Evolutionary conservation across 2,888 invertebrate genomes (phyloP).

Genomic region (Agrilus biguttatus): DNA sequence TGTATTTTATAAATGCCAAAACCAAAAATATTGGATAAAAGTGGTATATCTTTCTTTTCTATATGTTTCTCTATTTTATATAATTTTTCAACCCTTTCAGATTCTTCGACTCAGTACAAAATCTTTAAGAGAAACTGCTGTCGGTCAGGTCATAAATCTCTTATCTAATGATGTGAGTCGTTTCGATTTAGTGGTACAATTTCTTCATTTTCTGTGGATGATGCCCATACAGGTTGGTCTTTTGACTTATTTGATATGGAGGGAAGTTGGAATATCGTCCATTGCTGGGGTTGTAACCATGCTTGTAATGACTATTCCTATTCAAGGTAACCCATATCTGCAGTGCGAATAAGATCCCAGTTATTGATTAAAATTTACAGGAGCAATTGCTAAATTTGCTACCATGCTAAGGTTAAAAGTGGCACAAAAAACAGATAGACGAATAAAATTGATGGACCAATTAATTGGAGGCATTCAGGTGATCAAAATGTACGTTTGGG

Average conservation of each 20-base stretch:
- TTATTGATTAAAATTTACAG: no score
- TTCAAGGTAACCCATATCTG: constrained; percentile 28
- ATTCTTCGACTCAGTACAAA: constrained; percentile 46
- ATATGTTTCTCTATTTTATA: no score
- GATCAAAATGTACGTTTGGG: constrained; percentile 96
- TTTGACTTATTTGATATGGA: constrained; percentile 43
- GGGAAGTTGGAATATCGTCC: constrained; percentile 35
- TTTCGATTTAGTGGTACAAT: constrained; percentile 55
- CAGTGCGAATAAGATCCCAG: no score
- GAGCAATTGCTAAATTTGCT: constrained; percentile 3
- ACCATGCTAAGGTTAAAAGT: constrained; percentile 33
- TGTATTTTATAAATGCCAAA: no score
- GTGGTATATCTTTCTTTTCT: no score
- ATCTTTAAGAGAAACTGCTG: constrained; percentile 65
- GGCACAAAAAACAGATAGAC: constrained; percentile 47
- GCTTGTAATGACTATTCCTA: constrained; percentile 32
- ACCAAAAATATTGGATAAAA: no score
- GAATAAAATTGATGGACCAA: constrained; percentile 55
- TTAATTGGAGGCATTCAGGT: constrained; percentile 67
- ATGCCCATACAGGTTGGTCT: constrained; percentile 59
- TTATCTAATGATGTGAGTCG: constrained; percentile 74
- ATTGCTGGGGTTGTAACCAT: constrained; percentile 46
- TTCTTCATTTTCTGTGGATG: constrained; percentile 65
- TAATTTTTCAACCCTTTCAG: constrained; percentile 21
- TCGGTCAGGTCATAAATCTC: constrained; percentile 70